Conservation (phyloP, 2,888 invertebrate genomes). For the Rhagonycha lutea region DNA sequence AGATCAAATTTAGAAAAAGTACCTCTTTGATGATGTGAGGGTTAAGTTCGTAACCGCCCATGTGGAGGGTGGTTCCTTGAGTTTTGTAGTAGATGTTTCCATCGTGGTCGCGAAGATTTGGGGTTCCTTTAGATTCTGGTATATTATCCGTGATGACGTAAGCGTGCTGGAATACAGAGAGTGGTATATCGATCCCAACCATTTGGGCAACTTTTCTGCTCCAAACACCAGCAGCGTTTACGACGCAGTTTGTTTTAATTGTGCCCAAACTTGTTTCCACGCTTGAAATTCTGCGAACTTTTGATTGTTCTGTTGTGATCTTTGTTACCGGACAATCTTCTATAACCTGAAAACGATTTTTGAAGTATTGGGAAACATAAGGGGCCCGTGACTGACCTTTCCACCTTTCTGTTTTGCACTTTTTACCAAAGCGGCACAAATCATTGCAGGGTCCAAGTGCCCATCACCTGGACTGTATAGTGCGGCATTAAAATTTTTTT, state of each 20-base stretch:
- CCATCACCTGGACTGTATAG: constrained; percentile 82
- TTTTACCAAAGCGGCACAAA: constrained; percentile 74
- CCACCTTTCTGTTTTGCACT: constrained; percentile 74
- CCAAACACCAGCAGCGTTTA: constrained; percentile 86
- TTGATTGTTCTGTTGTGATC: constrained; percentile 68
- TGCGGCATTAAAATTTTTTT: constrained; percentile 73
- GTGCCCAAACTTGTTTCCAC: constrained; percentile 75
- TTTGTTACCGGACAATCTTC: constrained; percentile 78
- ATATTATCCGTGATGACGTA: constrained; percentile 84
- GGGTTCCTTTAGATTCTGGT: constrained; percentile 72
- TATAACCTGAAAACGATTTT: constrained; percentile 60
- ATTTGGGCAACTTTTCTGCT: constrained; percentile 72
- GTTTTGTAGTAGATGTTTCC: constrained; percentile 80
- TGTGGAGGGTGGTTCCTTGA: constrained; percentile 79
- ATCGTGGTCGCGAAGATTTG: constrained; percentile 88
- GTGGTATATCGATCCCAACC: constrained; percentile 72
- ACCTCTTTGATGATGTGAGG: constrained; percentile 80
- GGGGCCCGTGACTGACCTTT: constrained; percentile 58
- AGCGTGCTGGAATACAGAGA: constrained; percentile 85
- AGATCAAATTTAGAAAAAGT: constrained; percentile 25
- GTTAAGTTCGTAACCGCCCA: constrained; percentile 88
- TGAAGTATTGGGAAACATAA: neutral
- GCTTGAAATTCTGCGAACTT: constrained; percentile 72
- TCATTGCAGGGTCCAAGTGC: constrained; percentile 82
- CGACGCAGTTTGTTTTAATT: constrained; percentile 76